Evolutionary conservation across 2,888 invertebrate species (phyloP).

Genomic region (Euzetes globulus): DNA sequence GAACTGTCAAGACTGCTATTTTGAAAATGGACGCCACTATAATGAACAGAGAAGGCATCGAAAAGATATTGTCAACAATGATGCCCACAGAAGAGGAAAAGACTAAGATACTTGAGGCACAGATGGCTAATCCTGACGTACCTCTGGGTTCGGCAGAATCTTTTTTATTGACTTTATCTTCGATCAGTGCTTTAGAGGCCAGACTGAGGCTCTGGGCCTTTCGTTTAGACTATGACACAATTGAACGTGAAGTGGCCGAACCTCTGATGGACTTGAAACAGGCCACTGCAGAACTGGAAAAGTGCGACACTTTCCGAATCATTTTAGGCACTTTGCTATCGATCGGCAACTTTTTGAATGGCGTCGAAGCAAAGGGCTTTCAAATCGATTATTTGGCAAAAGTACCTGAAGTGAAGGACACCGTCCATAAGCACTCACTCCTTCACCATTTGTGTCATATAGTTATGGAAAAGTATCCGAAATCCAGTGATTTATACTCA

Average conservation of each 20-base stretch:
- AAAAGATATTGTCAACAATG: constrained; percentile 89
- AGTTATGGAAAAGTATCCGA: constrained; percentile 92
- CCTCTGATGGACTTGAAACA: constrained; percentile 97
- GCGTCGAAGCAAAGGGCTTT: constrained; percentile 84
- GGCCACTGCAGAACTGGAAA: constrained; percentile 81
- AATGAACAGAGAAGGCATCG: constrained; percentile 82
- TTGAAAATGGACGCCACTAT: constrained; percentile 98
- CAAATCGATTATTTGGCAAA: constrained; percentile 94
- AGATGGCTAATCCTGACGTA: constrained; percentile 78
- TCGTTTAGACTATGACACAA: constrained; percentile 93
- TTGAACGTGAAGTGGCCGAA: constrained; percentile 95
- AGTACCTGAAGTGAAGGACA: constrained; percentile 93
- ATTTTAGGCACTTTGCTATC: constrained; percentile 87
- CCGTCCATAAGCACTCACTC: constrained; percentile 95
- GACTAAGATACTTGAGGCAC: constrained; percentile 91
- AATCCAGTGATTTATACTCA: constrained; percentile 79
- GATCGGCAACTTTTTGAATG: constrained; percentile 93
- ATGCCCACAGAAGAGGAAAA: constrained; percentile 94
- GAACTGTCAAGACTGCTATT: constrained; percentile 97
- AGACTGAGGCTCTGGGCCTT: constrained; percentile 89
- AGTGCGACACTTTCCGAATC: constrained; percentile 87
- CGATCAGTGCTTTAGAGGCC: constrained; percentile 88
- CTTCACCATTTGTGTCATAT: constrained; percentile 94
- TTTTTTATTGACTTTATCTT: constrained; percentile 89
- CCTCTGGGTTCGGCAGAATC: constrained; percentile 95